Percentiles rank a stretch among this genome's conserved stretches.
Evolutionary conservation across 2,888 invertebrate genomes (phyloP).

Genomic region (Mythimna loreyi): DNA sequence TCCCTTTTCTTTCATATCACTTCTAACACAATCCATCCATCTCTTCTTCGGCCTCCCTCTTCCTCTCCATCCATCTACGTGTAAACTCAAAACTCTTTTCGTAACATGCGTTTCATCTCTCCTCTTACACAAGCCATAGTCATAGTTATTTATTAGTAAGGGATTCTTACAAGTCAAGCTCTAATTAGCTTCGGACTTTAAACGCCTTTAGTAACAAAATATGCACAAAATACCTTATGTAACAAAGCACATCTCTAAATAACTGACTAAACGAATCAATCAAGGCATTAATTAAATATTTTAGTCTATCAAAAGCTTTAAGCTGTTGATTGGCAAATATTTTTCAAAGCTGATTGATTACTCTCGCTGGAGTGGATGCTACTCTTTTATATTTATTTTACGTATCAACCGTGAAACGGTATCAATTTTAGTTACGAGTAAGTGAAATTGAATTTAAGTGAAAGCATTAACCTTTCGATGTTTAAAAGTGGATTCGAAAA

Average conservation of each 20-base stretch:
- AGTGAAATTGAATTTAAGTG: conserved; percentile 11
- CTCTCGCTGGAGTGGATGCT: background rate
- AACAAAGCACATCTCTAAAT: conserved; percentile 7
- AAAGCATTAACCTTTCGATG: no score
- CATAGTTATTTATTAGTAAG: no score
- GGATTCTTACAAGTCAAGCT: no score
- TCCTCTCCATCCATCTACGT: no score
- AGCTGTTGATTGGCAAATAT: conserved; percentile 48
- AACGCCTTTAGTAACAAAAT: background rate
- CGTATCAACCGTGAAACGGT: background rate
- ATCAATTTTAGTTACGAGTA: conserved; percentile 16
- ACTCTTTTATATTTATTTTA: conserved; percentile 34
- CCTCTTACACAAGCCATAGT: no score
- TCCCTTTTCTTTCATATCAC: no score
- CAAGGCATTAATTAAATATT: conserved; percentile 42
- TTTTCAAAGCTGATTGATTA: conserved; percentile 57
- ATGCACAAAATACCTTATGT: background rate
- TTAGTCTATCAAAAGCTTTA: conserved; percentile 26
- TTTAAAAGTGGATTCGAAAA: no score
- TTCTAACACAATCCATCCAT: no score
- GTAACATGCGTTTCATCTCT: no score
- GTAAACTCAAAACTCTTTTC: no score
- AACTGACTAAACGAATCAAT: conserved; percentile 36
- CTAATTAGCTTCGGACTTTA: no score
- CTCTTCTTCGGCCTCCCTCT: no score